Conservation (phyloP, 2,797 vertebrate genomes). For the Pempheris klunzingeri region DNA sequence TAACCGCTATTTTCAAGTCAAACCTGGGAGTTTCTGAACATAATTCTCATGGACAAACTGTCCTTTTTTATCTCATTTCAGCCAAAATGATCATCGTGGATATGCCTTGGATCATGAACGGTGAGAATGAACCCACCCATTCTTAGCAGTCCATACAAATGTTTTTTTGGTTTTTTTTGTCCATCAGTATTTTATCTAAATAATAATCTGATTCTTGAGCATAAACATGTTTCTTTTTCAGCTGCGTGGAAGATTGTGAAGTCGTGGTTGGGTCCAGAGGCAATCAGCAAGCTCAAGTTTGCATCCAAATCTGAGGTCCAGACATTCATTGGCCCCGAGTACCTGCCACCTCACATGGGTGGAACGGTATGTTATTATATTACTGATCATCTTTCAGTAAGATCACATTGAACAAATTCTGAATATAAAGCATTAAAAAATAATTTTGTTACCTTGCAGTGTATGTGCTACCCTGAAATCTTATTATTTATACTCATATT, state of each 20-base stretch:
- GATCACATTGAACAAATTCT: not conserved
- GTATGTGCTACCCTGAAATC: not conserved
- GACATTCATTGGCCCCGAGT: constrained; percentile 89
- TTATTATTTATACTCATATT: too few relatives aligned
- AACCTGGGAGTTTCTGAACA: not conserved
- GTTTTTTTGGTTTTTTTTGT: not conserved
- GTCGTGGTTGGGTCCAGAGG: constrained; percentile 96
- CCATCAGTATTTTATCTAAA: not conserved
- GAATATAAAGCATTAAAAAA: not conserved
- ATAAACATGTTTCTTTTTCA: constrained; percentile 62
- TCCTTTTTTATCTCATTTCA: constrained; percentile 76
- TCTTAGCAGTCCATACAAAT: not conserved
- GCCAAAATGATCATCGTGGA: constrained; percentile 99
- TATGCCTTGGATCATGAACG: constrained; percentile 99
- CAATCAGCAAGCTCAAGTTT: constrained; percentile 94
- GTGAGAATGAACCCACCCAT: constrained; percentile 81
- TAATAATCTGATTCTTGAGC: not conserved
- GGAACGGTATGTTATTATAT: constrained; percentile 90
- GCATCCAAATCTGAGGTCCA: constrained; percentile 90
- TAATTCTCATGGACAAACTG: not conserved
- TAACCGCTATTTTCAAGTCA: too few relatives aligned
- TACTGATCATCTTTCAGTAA: not conserved
- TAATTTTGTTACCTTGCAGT: not conserved
- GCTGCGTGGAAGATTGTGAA: constrained; percentile 98
- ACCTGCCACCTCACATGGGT: constrained; percentile 95